Evolutionary conservation across 2,888 invertebrate species (phyloP), one percentile per base, ranked within the genome.

Genomic region (Cheilosia pagana): DNA sequence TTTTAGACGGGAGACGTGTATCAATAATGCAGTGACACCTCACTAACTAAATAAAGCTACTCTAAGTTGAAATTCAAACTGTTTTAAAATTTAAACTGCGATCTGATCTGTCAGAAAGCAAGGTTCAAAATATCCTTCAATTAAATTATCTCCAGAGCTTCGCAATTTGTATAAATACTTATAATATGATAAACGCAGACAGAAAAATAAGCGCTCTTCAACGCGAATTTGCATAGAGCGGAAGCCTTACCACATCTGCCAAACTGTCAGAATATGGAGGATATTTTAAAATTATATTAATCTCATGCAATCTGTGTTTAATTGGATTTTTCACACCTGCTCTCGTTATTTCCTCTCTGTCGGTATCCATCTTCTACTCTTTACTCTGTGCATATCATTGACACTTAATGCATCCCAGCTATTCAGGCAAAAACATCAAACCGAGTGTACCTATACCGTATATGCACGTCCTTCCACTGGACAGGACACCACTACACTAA

Each of bases 261-360:
- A 72, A 78, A 35, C 45, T 79, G 78, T 78, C 78, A 83, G 60
- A 79, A 65, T 63, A 74, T 48, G 21, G 48, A 63, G 57, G 19
- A 63, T 79, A 83, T 79, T 74, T 79, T 79, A 74, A 83, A 83
- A 83, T 83, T 78, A 79, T 83, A 63, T 83, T 83, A 70, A 83
- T 78, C 83, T 83, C 74, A 52, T 45, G 78, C 63, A 83, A 83
- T 83, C 74, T 74, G 74, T 70, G 62, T 70, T 70, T 83, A 83
- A 83, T 83, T 83, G 79, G 83, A 79, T 83, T 83, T 78, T 79
- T 83, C 79, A 70, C 79, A 78, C 78, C 83, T 83, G 83, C 79
- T 74, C 52, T 74, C 67, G 62, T 83, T 74, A 65, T 78, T 72
- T 55, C 62, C 62, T 23, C 70, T 67, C 72, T 21, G 39, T 41